A percentile compares a stretch with the other conserved stretches of the same genome.
Evolutionary conservation across 2,797 vertebrate species (phyloP).

Genomic region (Pelobates cultripes): DNA sequence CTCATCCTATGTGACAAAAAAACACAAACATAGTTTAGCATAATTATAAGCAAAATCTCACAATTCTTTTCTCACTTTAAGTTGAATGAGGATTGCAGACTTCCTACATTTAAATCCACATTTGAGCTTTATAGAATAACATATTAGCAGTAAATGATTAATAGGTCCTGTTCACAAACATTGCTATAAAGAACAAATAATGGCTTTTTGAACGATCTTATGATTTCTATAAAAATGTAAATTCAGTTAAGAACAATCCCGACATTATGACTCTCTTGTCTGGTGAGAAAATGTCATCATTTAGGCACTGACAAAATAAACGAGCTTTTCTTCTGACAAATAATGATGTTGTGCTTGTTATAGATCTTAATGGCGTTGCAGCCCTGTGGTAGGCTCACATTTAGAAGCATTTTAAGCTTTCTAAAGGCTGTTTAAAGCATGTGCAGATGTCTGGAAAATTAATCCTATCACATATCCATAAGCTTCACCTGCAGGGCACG

Average conservation of each 20-base stretch:
- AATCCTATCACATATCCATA: constrained; percentile 77
- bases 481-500: constrained; percentile 70
- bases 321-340: constrained; percentile 57
- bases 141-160: neutral
- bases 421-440: constrained; percentile 77
- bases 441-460: constrained; percentile 80
- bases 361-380: constrained; percentile 75
- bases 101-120: too few species aligned
- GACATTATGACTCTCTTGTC: neutral
- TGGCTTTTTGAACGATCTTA: neutral
- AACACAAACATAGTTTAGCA: too few species aligned
- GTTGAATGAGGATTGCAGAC: too few species aligned
- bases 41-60: too few species aligned
- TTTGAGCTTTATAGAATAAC: too few species aligned
- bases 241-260: neutral
- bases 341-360: constrained; percentile 66
- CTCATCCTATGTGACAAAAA: too few species aligned
- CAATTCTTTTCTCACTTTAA: too few species aligned
- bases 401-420: constrained; percentile 70
- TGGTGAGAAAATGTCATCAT: constrained; percentile 11
- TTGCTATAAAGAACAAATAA: neutral
- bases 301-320: constrained; percentile 28
- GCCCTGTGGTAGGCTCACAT: constrained; percentile 73
- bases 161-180: neutral
- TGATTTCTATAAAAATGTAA: neutral